Base-by-base conservation (phyloP, 2,113 vertebrate genomes). In the Brevimyrus niger region DNA sequence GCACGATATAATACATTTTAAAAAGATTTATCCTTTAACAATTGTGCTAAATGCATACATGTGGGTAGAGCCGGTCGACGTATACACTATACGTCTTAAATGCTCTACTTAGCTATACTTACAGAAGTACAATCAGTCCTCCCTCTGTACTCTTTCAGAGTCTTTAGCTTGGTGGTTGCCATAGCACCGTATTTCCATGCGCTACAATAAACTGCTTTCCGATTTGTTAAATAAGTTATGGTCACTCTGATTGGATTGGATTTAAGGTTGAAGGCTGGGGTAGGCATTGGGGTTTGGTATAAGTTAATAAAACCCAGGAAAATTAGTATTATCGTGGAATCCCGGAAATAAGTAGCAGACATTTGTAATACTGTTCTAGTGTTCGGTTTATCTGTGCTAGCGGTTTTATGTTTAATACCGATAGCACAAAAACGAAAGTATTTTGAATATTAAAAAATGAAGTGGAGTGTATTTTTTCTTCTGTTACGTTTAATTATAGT, bases 181-280 rank as follows among this genome's bases (percentile, higher is more conserved):
- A 73, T 91, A 90, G 89, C 89, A 93, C 91, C 50, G 1, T 1
- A 7, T 13, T 23, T 7, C 0, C 3, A 3, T 0, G 82, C 31
- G 3, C 58, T 0, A 27, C 51, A 93, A 87, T 87, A 92, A 92
- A 1, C 48, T 21, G 73, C n/a, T 27, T 31, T 76, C 50, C 93
- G 91, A 94, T 95, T 95, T 90, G 95, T 84, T 19, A 1, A n/a
- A 27, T 13, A 10, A 5, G 2, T 19, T 84, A 46, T 0, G 61
- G 13, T 58, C 44, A 46, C n/a, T 15, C 27, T 17, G 88, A 93
- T 91, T 92, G 89, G 92, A 84, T 88, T 42, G 35, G 44, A 87
- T 3, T 58, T n/a, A 35, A 9, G 21, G 11, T 6, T 21, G 11
- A 7, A 23, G 31, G 51, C 11, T n/a, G 51, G 55, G 35, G 46